Conservation (phyloP, 2,797 vertebrate species). For the Pseudotriccus pelzelni region DNA sequence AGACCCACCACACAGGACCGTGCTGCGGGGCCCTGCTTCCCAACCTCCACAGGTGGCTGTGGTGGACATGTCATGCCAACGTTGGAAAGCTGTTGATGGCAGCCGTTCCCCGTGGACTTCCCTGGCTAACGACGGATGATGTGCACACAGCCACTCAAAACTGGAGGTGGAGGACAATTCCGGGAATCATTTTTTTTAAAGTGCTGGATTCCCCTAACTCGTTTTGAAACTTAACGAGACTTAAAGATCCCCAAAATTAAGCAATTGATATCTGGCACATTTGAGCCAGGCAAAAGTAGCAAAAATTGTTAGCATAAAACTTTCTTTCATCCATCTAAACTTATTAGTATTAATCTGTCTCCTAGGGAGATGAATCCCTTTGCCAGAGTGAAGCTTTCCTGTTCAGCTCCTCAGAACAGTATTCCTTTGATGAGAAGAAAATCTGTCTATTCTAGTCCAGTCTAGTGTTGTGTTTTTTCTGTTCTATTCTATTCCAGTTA, state of each 20-base stretch:
- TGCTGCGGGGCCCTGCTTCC: fast-evolving
- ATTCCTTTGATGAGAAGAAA: background rate
- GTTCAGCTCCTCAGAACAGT: background rate
- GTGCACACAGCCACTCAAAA: background rate
- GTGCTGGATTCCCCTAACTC: background rate
- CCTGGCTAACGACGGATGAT: background rate
- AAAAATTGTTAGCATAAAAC: background rate
- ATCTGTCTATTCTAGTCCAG: background rate
- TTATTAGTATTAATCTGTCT: background rate
- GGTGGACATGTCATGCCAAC: fast-evolving
- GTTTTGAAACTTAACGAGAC: background rate
- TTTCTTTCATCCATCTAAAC: background rate
- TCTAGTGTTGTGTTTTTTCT: background rate
- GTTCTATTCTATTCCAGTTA: background rate
- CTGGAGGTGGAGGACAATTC: background rate
- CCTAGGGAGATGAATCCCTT: background rate
- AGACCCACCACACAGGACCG: fast-evolving
- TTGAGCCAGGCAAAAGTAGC: background rate
- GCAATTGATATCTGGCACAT: background rate
- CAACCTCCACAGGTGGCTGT: fast-evolving
- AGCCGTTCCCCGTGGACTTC: fast-evolving
- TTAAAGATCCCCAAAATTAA: background rate
- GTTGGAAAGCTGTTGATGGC: fast-evolving
- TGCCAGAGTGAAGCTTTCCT: background rate
- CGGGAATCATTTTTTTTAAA: background rate